Conservation (phyloP, 2,888 invertebrate genomes). For the Taphrorychus bicolor region DNA sequence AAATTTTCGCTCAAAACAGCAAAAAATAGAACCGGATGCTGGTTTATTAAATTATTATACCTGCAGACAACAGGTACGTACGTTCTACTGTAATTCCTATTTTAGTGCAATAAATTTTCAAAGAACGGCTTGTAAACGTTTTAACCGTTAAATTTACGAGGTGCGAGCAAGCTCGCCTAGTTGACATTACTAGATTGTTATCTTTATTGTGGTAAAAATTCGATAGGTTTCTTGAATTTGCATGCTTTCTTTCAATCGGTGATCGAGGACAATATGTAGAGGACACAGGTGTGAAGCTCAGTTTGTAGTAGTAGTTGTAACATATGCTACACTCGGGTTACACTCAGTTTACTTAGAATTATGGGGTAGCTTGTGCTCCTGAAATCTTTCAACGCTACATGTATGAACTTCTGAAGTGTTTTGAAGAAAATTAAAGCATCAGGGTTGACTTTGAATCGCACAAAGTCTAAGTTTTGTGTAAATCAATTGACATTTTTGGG, state of each 20-base stretch:
- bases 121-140: conserved; percentile 17
- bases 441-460: no score
- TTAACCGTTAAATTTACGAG: conserved; percentile 38
- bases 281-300: no score
- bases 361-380: no score
- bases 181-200: conserved; percentile 33
- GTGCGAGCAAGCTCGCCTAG: conserved; percentile 26
- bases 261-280: background rate
- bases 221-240: background rate
- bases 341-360: no score
- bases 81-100: conserved; percentile 26
- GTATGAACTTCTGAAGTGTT: no score
- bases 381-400: no score
- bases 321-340: no score
- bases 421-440: no score
- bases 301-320: no score
- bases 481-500: no score
- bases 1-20: background rate
- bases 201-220: conserved; percentile 8
- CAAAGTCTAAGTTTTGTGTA: no score
- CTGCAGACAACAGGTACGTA: conserved; percentile 8
- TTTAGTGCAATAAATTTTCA: conserved; percentile 26
- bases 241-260: background rate
- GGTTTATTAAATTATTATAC: conserved; percentile 20
- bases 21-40: conserved; percentile 15